Evolutionary conservation across 2,797 vertebrate genomes (phyloP), one percentile per base, ranked within the genome.

Genomic region (Chromobotia macracanthus): DNA sequence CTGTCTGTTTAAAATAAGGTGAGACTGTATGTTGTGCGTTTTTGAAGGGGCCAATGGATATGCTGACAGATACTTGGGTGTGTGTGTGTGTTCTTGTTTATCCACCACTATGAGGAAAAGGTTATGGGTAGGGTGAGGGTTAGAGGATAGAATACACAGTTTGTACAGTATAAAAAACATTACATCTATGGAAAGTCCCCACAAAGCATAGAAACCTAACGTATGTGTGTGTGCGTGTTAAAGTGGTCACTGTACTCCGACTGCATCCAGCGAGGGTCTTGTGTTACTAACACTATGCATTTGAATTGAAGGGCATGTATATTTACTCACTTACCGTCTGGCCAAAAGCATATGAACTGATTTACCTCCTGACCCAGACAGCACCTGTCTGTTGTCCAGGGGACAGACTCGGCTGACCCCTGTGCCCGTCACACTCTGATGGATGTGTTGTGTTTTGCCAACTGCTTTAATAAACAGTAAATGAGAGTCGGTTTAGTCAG

Each of bases 381-480:
- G 89, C 92, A 93, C 92, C 92, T 93, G 93, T 94, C 93, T 93
- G 90, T 88, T 92, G 89, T 91, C 91, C 93, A 91, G 92, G 92
- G 92, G 92, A 94, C 91, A 60, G 81, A 85, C 87, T 89, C 84
- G 83, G 88, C 87, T 25, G 91, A 92, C 92, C 91, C 90, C 88
- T 87, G 88, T 89, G 80, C 84, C 84, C 79, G 18, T 87, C 89
- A 60, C 23, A 60, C 23, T 15, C 56, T n/a, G 56, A 15, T 15
- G 13, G 0, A 28, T 28, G 56, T 25, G 11, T 60, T 23, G 19
- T 56, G 55, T 56, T 56, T 23, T 50, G 18, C 2, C 16, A 51
- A 18, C 15, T 51, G 21, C 18, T 61, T 61, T 61, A 28, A 72
- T 72, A 21, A 55, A 71, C n/a, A 55, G 35, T 11, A 51, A 16